Conservation (phyloP, 1,140 invertebrate species). For the Planococcus citri region DNA sequence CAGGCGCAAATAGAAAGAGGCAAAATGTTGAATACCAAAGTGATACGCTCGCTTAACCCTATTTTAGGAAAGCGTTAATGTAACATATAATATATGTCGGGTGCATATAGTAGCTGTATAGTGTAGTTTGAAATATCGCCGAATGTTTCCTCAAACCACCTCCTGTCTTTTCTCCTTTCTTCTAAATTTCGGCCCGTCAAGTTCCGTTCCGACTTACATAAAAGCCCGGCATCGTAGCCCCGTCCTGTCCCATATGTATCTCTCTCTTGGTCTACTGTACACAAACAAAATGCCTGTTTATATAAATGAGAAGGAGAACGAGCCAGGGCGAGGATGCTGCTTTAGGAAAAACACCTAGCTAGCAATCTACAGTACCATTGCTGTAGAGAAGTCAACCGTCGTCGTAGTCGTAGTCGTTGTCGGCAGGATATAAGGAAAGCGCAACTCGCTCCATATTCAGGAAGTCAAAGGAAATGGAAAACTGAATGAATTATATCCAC, state of each 20-base stretch:
- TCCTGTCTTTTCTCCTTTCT: not conserved
- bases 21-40: too few species aligned
- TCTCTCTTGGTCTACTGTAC: too few species aligned
- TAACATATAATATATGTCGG: not conserved
- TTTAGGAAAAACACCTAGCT: not conserved
- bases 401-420: too few species aligned
- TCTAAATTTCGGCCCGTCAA: not conserved
- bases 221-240: not conserved
- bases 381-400: not conserved
- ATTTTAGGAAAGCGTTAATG: not conserved
- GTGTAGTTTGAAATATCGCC: not conserved
- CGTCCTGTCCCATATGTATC: too few species aligned
- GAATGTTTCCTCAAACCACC: not conserved
- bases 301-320: not conserved
- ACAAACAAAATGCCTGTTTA: not conserved
- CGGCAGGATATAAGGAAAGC: slow-evolving; percentile 16
- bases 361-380: too few species aligned
- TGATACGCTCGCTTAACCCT: not conserved
- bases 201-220: slow-evolving; percentile 6
- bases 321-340: not conserved
- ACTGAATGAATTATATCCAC: slow-evolving; percentile 19
- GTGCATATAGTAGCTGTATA: not conserved
- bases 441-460: slow-evolving; percentile 17
- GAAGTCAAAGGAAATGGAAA: slow-evolving; percentile 19
- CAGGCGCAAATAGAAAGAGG: too few species aligned